Conservation (phyloP, 2,888 invertebrate genomes). For the Actias luna region DNA sequence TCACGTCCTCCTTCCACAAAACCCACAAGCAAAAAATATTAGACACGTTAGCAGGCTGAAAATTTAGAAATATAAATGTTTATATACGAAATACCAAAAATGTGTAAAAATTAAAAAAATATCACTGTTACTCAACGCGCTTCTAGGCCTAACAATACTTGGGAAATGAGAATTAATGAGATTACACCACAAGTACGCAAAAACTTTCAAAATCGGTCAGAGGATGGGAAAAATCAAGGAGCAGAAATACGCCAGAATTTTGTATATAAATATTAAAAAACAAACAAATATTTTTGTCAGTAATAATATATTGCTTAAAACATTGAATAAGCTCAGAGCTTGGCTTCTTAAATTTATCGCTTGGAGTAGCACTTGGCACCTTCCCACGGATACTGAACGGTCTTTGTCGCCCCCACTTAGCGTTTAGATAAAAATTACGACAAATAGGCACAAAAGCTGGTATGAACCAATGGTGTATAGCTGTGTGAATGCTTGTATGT, state of each 20-base stretch:
- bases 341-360: conserved; percentile 6
- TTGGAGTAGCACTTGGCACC: conserved; percentile 5
- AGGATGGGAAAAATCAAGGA: not conserved
- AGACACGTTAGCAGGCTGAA: too few relatives aligned
- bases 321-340: not conserved
- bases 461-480: not conserved
- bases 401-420: conserved; percentile 5
- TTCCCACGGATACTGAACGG: conserved; percentile 6
- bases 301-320: conserved; percentile 7
- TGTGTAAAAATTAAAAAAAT: too few relatives aligned
- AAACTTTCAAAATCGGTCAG: too few relatives aligned
- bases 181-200: too few relatives aligned
- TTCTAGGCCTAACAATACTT: too few relatives aligned
- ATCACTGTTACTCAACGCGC: too few relatives aligned
- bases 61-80: too few relatives aligned
- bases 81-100: too few relatives aligned
- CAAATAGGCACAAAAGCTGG: not conserved
- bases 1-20: too few relatives aligned
- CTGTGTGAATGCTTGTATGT: not conserved
- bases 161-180: too few relatives aligned
- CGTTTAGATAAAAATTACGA: conserved; percentile 1
- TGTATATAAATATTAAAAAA: too few relatives aligned
- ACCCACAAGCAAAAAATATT: too few relatives aligned
- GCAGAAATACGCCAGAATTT: not conserved
- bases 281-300: not conserved